Base-by-base conservation (phyloP, 2,888 invertebrate genomes). In the Tinea semifulvella region DNA sequence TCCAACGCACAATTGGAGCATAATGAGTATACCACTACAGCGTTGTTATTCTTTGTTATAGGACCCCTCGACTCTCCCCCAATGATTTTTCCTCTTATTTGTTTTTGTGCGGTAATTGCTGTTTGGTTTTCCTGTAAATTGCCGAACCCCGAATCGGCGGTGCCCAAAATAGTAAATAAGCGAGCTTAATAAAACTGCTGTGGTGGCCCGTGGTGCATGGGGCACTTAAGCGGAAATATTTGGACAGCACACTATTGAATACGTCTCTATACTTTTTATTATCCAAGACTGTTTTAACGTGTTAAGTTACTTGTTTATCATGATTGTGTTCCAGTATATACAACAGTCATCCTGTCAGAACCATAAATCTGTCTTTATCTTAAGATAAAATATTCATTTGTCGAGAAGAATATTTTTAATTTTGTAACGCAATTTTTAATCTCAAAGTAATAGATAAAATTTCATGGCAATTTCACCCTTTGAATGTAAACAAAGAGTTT, bases 51-150 rank as follows among this genome's bases (percentile, higher is more conserved):
- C 65, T 70, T 77, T 79, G 74, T 72, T 62, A 63, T 63, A 64
- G 44, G 17, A 22, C 68, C 71, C 72, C 66, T 55, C 53, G 51
- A 54, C 56, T 50, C 52, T 66, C 66, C 71, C 72, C 49, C 73
- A 73, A 72, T 72, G 73, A 74, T 77, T 75, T 70, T 73, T 72
- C 72, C 64, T 66, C 63, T 60, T 79, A 69, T 79, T 79, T 79
- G 77, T 77, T 79, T 79, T 77, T 73, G 73, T 76, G 64, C 61
- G 57, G 67, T 77, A 77, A 79, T 79, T 79, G 72, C 59, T 77
- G 74, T 76, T 75, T 72, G 70, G 73, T 74, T 73, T 75, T 68
- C 69, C 66, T 62, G 65, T 67, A 65, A 68, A 74, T 73, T 70
- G 73, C 65, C 22, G 40, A 36, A 17, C 18, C 36, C 22, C 17